A percentile compares a stretch with the other conserved stretches of the same genome.
These are phyloP conservation scores for Larimichthys crocea DNA, from an alignment of 2,113 vertebrate genomes.

Conservation along the genomic window DNA sequence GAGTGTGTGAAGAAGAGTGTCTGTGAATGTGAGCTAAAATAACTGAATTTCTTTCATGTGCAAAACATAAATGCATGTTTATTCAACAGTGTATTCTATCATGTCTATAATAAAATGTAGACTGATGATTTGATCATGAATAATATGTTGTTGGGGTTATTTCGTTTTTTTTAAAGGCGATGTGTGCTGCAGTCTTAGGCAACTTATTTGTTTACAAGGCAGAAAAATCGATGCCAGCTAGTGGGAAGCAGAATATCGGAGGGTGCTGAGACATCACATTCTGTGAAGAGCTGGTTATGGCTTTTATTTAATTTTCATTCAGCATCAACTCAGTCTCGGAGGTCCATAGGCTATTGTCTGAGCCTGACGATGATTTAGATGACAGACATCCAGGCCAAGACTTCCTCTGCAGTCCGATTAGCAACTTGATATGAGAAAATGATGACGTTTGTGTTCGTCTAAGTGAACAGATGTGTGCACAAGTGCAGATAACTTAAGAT, in stretches of 20 bases:
- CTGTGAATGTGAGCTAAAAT: not conserved
- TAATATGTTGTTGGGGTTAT: not conserved
- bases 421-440: too few relatives aligned
- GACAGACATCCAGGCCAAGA: too few relatives aligned
- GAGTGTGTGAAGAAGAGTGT: not conserved
- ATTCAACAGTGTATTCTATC: not conserved
- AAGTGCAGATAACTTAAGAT: too few relatives aligned
- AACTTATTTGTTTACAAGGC: not conserved
- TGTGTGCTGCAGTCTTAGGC: not conserved
- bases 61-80: slow-evolving; percentile 1
- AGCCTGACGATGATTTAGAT: too few relatives aligned
- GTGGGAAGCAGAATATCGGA: not conserved
- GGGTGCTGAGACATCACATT: slow-evolving; percentile 5
- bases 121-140: not conserved
- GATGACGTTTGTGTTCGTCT: too few relatives aligned
- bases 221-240: not conserved
- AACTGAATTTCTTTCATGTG: not conserved
- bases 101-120: not conserved
- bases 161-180: not conserved
- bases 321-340: not conserved
- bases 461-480: too few relatives aligned
- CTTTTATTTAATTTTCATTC: not conserved
- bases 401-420: too few relatives aligned
- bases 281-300: not conserved
- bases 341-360: too few relatives aligned